These are phyloP conservation scores for Synanceia verrucosa DNA, from an alignment of 2,797 vertebrate genomes.

Conservation along the genomic window DNA sequence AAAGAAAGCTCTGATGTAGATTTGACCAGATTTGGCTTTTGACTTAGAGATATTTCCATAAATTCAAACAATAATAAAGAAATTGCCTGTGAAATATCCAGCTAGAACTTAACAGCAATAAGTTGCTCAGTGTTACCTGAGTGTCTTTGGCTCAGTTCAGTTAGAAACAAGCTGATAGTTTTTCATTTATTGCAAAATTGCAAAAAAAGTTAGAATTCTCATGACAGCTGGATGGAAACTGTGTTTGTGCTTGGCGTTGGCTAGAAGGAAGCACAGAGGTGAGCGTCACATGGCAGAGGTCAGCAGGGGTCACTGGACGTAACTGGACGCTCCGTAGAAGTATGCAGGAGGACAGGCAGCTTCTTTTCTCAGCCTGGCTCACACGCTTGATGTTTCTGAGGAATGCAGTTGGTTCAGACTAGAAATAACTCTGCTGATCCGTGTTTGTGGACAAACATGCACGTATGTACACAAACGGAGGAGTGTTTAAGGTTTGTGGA, in stretches of 20 bases:
- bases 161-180: conserved; percentile 20
- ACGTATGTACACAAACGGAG: conserved; percentile 34
- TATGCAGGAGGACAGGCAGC: conserved; percentile 15
- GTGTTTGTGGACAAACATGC: conserved; percentile 56
- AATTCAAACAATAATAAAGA: neutral
- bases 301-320: conserved; percentile 19
- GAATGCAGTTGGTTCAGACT: conserved; percentile 53
- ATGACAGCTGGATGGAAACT: conserved; percentile 16
- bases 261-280: neutral
- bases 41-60: neutral
- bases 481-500: conserved; percentile 39
- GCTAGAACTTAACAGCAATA: neutral
- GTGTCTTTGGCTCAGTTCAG: neutral
- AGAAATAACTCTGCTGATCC: conserved; percentile 60
- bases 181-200: conserved; percentile 28
- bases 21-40: neutral
- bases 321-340: conserved; percentile 35
- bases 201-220: conserved; percentile 9
- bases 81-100: neutral
- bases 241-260: neutral
- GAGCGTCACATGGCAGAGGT: conserved; percentile 18
- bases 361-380: conserved; percentile 17
- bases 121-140: neutral
- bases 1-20: neutral
- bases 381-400: conserved; percentile 33